Conservation (phyloP, 2,888 invertebrate species). For the Colletes collaris region DNA sequence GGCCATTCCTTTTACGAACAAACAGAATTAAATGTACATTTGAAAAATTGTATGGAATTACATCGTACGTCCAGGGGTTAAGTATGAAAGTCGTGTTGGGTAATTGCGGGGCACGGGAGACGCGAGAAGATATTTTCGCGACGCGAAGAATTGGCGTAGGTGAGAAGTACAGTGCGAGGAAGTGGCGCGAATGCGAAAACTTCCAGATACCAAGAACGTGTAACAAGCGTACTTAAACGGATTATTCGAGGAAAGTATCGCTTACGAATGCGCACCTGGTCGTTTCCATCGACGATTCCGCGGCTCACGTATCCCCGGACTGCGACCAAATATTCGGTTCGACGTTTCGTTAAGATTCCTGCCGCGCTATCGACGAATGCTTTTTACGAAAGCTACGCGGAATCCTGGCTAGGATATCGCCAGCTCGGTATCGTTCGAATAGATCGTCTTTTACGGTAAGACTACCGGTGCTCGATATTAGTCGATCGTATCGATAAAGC, state of each 20-base stretch:
- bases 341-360: slow-evolving; percentile 63
- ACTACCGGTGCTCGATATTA: slow-evolving; percentile 62
- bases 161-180: not conserved
- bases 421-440: slow-evolving; percentile 40
- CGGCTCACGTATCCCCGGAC: slow-evolving; percentile 34
- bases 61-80: too few species aligned
- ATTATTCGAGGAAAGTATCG: slow-evolving; percentile 17
- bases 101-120: not conserved
- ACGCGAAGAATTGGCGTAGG: not conserved
- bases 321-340: slow-evolving; percentile 53
- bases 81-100: too few species aligned
- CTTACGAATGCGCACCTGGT: slow-evolving; percentile 32
- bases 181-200: slow-evolving; percentile 12
- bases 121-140: not conserved
- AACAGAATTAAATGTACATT: not conserved
- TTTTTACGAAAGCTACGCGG: slow-evolving; percentile 47
- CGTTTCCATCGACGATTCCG: slow-evolving; percentile 27
- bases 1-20: too few species aligned
- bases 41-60: not conserved
- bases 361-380: slow-evolving; percentile 47
- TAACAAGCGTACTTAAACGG: not conserved
- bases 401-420: slow-evolving; percentile 50
- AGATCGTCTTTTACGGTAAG: slow-evolving; percentile 56
- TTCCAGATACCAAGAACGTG: slow-evolving; percentile 9
- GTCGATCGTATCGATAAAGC: slow-evolving; percentile 65